Base-by-base conservation (phyloP, 2,113 vertebrate genomes). In the Gymnarchus niloticus region DNA sequence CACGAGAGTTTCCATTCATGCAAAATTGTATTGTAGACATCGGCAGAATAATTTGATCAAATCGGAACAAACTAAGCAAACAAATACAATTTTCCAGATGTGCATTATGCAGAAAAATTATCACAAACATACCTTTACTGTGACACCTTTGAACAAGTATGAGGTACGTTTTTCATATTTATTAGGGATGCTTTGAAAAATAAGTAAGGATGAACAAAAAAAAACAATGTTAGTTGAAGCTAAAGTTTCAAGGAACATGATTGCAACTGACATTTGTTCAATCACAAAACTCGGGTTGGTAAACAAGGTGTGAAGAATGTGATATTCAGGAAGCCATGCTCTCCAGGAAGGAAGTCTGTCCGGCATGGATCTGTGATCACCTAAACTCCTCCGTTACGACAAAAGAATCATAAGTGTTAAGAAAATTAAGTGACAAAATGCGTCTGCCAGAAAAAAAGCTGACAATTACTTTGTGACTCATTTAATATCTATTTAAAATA, bases 401-500 rank as follows among this genome's bases (percentile, higher is more conserved):
- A 73, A 73, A 73, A 17, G 65, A 73, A 73, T 73, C 28, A 14
- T 73, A 73, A 73, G 65, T 73, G 65, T 73, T 73, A 73, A 73
- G 33, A 33, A 37, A 73, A 37, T 73, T 73, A 73, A 78, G 76
- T 78, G 76, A 78, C 41, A 78, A 48, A 56, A 82, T 33, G 25
- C n/a, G 51, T 33, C 65, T 54, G 51, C 25, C 80, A 82, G 37
- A 82, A 56, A 4, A 56, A 25, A 12, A 78, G 44, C 37, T 23
- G 41, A 48, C 49, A 56, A 25, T 33, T 21, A 33, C 4, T 28
- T 37, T 17, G 80, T 52, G 48, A 48, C 33, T 48, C 80, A 82
- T 48, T 82, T 73, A 73, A 73, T 37, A 73, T 73, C 65, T 73
- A 73, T 73, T 73, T 54, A 54, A 82, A 54, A 37, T 82, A 12